Base-by-base conservation (phyloP, 2,888 invertebrate species). In the Mactromeris polynyma region DNA sequence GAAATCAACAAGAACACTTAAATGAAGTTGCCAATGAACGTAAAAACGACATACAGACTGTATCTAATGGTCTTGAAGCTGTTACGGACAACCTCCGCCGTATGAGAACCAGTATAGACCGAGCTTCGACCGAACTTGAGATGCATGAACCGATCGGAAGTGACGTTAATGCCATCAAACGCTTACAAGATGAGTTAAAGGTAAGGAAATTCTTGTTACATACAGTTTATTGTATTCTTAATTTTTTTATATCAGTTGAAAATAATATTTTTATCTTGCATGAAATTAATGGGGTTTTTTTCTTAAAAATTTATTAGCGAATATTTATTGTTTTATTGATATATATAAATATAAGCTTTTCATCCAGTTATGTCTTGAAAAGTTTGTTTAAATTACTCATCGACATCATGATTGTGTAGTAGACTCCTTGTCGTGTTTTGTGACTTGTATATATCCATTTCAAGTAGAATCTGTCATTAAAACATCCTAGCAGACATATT, bases 101-200 rank as follows among this genome's bases (percentile, higher is more conserved):
- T 26, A 91, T 94, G 84, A 90, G 93, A 77, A 91, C 94, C 36
- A 94, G 94, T 78, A 93, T 96, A 38, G 95, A 94, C 88, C 89
- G 94, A 21, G 92, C 96, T 14, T 91, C 94, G 11, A 93, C 94
- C 31, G 92, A 94, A 80, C 92, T 96, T n/a, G 94, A 95, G 73
- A 94, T 95, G 85, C 93, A 96, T 91, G 93, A 98, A 96, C 98
- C 99, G 0, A 98, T 99, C 0, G 98, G 98, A 4, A 98, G 98
- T 0, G 99, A 99, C 96, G 98, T 99, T 40, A 98, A 98, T 89
- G 98, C 98, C 90, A 99, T 99, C 95, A 97, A 98, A 85, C 97
- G 98, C 0, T 99, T 99, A 95, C 99, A 99, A 97, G 98, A 98
- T 94, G 99, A 99, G 97, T 98, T 99, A 96, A 98, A 98, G 64